Conservation (phyloP, 2,113 vertebrate species). For the Pygoscelis antarcticus region DNA sequence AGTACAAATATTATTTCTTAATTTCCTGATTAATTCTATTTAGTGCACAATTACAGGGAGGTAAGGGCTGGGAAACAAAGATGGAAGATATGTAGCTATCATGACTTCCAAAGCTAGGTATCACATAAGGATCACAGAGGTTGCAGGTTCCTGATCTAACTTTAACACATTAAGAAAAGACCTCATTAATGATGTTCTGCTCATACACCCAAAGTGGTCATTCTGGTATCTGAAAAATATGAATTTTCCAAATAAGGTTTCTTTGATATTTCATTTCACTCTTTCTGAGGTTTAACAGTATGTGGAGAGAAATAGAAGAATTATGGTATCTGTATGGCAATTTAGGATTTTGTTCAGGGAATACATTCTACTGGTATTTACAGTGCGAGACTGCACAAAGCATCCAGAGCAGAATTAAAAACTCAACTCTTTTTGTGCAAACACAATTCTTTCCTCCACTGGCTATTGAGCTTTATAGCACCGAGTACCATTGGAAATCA, state of each 20-base stretch:
- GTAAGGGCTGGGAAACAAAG: background rate
- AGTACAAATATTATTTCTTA: background rate
- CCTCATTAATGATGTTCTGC: background rate
- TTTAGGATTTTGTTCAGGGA: background rate
- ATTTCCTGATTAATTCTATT: background rate
- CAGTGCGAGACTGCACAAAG: background rate
- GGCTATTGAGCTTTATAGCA: background rate
- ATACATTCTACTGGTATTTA: background rate
- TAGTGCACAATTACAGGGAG: background rate
- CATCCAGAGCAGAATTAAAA: background rate
- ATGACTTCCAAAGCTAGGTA: background rate
- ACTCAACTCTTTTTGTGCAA: background rate
- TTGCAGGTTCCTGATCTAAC: background rate
- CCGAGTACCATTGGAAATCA: background rate
- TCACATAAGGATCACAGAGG: background rate
- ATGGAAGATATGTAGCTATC: background rate
- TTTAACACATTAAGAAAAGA: background rate
- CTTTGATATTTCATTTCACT: background rate
- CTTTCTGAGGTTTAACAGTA: background rate
- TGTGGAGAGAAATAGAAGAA: background rate
- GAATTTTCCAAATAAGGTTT: background rate
- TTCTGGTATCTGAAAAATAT: background rate
- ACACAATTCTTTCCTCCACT: background rate
- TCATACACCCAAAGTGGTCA: background rate
- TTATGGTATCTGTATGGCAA: background rate